Evolutionary conservation across 2,113 vertebrate species (phyloP), one percentile per base, ranked within the genome.

Genomic region (Rhabdornis inornatus): DNA sequence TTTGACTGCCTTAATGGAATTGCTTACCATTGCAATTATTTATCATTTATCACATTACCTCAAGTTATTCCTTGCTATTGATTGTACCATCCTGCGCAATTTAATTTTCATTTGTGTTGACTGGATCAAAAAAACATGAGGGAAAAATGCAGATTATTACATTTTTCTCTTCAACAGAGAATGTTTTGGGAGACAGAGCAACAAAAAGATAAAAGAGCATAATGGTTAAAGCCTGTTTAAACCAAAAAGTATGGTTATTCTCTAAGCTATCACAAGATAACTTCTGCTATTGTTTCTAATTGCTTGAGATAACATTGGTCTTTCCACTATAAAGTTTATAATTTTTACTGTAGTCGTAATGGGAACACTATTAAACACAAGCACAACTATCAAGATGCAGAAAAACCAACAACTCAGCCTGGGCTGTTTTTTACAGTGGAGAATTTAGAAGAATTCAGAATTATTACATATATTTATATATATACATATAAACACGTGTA

Each of bases 21-120:
- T 65, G 66, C 75, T 90, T 85, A 90, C 87, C n/a, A 28, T 47
- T 83, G 33, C 47, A 92, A 81, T 90, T 89, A 96, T 79, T 83
- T 91, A 83, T 92, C 81, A 89, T 85, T 87, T 92, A 92, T 83
- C 24, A 77, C 35, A 55, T 68, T 40, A 80, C 16, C 39, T 83
- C 33, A 61, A 63, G 49, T 64, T 84, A 72, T 50, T 92, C 42
- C 52, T 82, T 69, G 10, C 4, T 92, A 90, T 86, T 88, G 75
- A 88, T 80, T 31, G 53, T n/a, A 39, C 53, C 59, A 80, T 39
- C 30, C 50, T 50, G n/a, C 66, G 42, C 33, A 85, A 76, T 84
- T 85, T 83, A 61, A 61, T 83, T 85, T 91, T 80, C 42, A 59
- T 85, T 91, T 77, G 39, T 74, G 9, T 42, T 65, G 24, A 37